Base-by-base conservation (phyloP, 2,888 invertebrate genomes). In the Mactromeris polynyma region DNA sequence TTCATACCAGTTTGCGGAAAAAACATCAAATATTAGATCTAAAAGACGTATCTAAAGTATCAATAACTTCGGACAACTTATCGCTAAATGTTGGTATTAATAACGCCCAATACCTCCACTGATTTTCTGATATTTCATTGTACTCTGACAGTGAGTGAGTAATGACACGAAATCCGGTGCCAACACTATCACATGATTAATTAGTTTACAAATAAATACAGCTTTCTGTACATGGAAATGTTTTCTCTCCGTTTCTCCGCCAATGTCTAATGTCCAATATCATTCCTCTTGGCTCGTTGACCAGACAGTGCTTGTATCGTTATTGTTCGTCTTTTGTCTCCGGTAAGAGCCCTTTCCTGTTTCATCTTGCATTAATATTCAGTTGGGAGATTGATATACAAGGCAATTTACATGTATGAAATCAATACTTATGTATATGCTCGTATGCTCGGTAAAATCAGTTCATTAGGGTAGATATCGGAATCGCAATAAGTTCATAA, bases 301-400 rank as follows among this genome's bases (percentile, higher is more conserved):
- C 77, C 33, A 46, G 77, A 51, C 77, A 73, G 36, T 1, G 42
- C 46, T 42, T 83, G 83, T 83, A 83, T 33, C 36, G n/a, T 31
- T 83, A 79, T 83, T 83, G 83, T 83, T 77, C 54, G 21, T 42
- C 81, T 86, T 77, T 86, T 81, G 81, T 81, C 73, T 73, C n/a
- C 51, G 9, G 31, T 86, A 86, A 86, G 81, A 81, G 58, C 36
- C 38, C 69, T 73, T 77, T 58, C 81, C 42, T 36, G 46, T 81
- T 58, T 21, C 38, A 31, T 64, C 36, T 64, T 42, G 64, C 69
- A 85, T 46, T 64, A 31, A 26, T 85, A 46, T 58, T 38, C 26
- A 64, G 26, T 26, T 6, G 0, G 26, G 26, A 64, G 58, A 26
- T 64, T 64, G 58, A 64, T 64, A 26, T 64, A 64, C 26, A 64